Percentiles rank a stretch among this genome's conserved stretches.
Conservation (phyloP, 2,797 vertebrate species). For the Myotis myotis region DNA sequence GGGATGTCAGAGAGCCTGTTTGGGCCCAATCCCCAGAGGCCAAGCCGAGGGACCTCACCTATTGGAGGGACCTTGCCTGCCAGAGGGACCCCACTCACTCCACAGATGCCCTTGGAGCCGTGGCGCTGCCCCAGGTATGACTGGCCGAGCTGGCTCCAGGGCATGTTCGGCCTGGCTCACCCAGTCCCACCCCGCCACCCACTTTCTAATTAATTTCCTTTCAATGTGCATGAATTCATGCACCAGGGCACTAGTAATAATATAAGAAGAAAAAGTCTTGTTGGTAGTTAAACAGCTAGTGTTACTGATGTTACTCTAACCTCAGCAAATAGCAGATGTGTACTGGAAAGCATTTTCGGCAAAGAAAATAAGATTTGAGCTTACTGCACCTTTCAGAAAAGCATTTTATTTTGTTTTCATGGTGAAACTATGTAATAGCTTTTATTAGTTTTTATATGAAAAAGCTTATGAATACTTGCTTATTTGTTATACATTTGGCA, state of each 20-base stretch:
- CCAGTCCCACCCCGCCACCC: no score
- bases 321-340: neutral
- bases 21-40: no score
- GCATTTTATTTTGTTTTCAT: constrained; percentile 1
- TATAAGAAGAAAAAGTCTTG: neutral
- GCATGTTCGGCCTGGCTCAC: no score
- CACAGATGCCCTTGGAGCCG: no score
- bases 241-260: neutral
- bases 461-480: neutral
- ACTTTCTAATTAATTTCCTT: no score
- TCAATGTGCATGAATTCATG: no score
- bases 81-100: no score
- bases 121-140: no score
- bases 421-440: neutral
- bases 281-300: neutral
- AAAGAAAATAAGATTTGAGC: neutral
- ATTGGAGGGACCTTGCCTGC: no score
- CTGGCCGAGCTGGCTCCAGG: no score
- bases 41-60: no score
- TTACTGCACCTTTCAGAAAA: neutral
- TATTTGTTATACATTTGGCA: neutral
- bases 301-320: neutral
- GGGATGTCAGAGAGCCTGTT: no score
- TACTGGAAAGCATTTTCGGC: neutral
- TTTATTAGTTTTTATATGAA: neutral